Base-by-base conservation (phyloP, 2,888 invertebrate genomes). In the Nemurella pictetii region DNA sequence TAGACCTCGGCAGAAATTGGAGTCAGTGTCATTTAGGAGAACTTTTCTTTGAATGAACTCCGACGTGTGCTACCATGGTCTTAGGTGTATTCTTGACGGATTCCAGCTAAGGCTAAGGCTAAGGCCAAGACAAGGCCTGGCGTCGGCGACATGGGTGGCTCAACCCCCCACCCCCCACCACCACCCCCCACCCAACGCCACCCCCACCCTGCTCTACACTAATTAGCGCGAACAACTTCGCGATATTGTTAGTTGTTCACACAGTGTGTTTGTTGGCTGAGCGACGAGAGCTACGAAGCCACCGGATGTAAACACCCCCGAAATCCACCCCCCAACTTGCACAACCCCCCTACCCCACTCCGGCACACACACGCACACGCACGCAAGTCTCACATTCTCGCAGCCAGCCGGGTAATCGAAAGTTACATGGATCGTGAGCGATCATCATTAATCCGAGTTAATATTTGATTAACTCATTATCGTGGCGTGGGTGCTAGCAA, bases 231-330 rank as follows among this genome's bases (percentile, higher is more conserved):
- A 82, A 82, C 82, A 82, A 82, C 82, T 82, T 82, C 55, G 27
- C 82, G 55, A 72, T 82, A 82, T 82, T 72, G 80, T 80, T 82
- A 36, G 55, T 82, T 82, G 82, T 36, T 82, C 82, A 82, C 82
- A 82, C 82, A 28, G 28, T 72, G 36, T 81, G 82, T 82, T 78
- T 78, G 82, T 72, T 72, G 72, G 82, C 36, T 26, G 36, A 81
- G 28, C 82, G 82, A 72, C 32, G 72, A 55, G 72, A 82, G 82
- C 26, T 32, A 29, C 80, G 26, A 82, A 72, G 72, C 73, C 82
- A 72, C 82, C 82, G 72, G 81, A 81, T 32, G 80, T 80, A 30
- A 81, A 15, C 72, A 12, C 82, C 27, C 55, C 28, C 82, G 26
- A n/a, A n/a, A n/a, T 12, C 82, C 82, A 28, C 82, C 73, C 72